Evolutionary conservation across 2,113 vertebrate genomes (phyloP).

Genomic region (Heterocephalus glaber): DNA sequence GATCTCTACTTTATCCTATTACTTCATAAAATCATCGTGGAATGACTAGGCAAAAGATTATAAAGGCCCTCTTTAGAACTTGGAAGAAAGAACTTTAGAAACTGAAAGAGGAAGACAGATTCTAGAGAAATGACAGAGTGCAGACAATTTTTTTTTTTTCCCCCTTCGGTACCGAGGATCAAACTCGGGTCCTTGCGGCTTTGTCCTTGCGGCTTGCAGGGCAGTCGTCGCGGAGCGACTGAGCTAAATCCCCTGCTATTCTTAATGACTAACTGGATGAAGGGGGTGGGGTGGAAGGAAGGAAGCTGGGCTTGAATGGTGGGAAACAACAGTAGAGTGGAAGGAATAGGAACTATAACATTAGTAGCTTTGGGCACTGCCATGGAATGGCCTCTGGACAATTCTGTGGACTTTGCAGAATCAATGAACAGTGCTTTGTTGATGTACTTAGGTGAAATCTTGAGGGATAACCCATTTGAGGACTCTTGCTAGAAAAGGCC

Average conservation of each 20-base stretch:
- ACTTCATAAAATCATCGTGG: not conserved
- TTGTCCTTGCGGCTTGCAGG: too few relatives aligned
- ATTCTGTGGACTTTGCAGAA: not conserved
- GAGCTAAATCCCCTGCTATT: too few relatives aligned
- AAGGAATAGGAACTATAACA: not conserved
- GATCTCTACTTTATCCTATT: not conserved
- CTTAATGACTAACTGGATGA: slow-evolving; percentile 60
- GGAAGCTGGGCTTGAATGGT: slow-evolving; percentile 46
- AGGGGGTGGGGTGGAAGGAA: slow-evolving; percentile 57
- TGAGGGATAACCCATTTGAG: not conserved
- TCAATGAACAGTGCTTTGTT: not conserved
- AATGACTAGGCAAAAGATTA: slow-evolving; percentile 6
- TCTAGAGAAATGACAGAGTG: slow-evolving; percentile 39
- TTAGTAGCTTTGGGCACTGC: not conserved
- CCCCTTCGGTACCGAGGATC: too few relatives aligned
- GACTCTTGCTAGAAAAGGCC: not conserved
- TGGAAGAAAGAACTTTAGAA: too few relatives aligned
- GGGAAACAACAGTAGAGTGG: not conserved
- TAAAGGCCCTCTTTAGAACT: not conserved
- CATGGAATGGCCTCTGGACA: not conserved
- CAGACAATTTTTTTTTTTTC: too few relatives aligned
- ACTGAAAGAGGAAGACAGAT: slow-evolving; percentile 69
- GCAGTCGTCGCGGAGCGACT: too few relatives aligned
- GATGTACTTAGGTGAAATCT: not conserved
- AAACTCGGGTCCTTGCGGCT: too few relatives aligned